Percentiles rank a stretch among this genome's conserved stretches.
phyloP scores from a whole-genome alignment of 2,797 vertebrate species.

The Alca torda region DNA sequence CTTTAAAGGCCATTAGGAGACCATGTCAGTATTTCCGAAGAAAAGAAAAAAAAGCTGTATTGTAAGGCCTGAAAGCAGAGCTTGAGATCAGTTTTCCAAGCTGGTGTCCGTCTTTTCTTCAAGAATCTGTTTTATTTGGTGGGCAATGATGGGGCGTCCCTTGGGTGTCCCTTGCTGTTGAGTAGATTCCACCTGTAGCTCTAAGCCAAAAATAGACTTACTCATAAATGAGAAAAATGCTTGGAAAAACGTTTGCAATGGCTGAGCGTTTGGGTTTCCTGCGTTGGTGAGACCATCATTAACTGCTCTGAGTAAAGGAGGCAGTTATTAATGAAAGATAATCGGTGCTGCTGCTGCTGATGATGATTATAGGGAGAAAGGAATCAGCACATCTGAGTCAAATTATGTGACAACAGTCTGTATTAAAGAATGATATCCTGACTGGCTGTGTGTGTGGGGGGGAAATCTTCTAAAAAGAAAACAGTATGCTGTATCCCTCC shows the following conservation, averaged over 20 bases:
- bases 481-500: not conserved
- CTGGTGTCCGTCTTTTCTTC: not conserved
- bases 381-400: not conserved
- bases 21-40: not conserved
- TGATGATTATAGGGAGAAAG: not conserved
- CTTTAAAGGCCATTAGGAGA: not conserved
- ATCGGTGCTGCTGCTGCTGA: not conserved
- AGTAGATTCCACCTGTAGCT: not conserved
- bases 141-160: too few relatives aligned
- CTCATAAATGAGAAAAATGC: not conserved
- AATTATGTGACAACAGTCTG: not conserved
- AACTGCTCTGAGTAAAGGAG: not conserved
- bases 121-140: not conserved
- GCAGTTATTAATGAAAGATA: not conserved
- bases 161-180: not conserved
- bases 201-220: not conserved
- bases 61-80: not conserved
- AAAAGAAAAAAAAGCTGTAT: not conserved
- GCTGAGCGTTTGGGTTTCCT: not conserved
- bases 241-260: not conserved
- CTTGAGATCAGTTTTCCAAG: not conserved
- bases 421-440: not conserved
- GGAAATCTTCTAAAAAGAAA: not conserved
- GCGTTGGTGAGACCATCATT: not conserved
- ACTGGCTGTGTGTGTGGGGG: not conserved